Percentiles rank a stretch among this genome's conserved stretches.
Evolutionary conservation across 1,140 invertebrate genomes (phyloP).

Genomic region (Eciton burchellii): DNA sequence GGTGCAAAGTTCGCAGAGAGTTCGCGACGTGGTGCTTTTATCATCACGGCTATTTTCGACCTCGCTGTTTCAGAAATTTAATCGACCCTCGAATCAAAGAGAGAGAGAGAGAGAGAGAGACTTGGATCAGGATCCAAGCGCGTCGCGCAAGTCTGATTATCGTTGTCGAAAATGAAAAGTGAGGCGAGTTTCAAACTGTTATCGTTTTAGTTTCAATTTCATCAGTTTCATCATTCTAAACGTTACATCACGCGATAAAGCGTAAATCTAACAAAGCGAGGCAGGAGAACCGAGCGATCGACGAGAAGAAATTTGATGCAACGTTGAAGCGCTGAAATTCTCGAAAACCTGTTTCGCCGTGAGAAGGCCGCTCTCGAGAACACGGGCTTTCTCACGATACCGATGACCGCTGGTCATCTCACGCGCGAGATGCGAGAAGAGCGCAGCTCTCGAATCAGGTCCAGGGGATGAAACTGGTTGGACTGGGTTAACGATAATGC

Average conservation of each 20-base stretch:
- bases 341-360: constrained; percentile 70
- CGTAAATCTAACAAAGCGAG: not conserved
- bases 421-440: constrained; percentile 63
- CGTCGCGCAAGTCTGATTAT: not conserved
- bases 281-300: constrained; percentile 15
- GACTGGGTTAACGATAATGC: constrained; percentile 46
- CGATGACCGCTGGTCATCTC: constrained; percentile 80
- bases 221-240: constrained; percentile 22
- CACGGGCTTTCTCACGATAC: constrained; percentile 79
- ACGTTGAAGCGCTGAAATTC: constrained; percentile 60
- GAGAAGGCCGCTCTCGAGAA: constrained; percentile 70
- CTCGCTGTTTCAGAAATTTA: constrained; percentile 21
- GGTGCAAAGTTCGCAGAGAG: constrained; percentile 64
- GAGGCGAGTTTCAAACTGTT: not conserved
- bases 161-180: not conserved
- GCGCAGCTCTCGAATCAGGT: constrained; percentile 53
- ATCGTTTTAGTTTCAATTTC: not conserved
- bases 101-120: no score
- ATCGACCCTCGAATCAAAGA: no score
- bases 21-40: constrained; percentile 48
- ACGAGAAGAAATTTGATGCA: constrained; percentile 1
- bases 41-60: not conserved
- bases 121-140: no score
- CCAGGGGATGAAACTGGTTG: constrained; percentile 68
- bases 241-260: not conserved